Evolutionary conservation across 2,888 invertebrate species (phyloP).

Genomic region (Polydrusus cervinus): DNA sequence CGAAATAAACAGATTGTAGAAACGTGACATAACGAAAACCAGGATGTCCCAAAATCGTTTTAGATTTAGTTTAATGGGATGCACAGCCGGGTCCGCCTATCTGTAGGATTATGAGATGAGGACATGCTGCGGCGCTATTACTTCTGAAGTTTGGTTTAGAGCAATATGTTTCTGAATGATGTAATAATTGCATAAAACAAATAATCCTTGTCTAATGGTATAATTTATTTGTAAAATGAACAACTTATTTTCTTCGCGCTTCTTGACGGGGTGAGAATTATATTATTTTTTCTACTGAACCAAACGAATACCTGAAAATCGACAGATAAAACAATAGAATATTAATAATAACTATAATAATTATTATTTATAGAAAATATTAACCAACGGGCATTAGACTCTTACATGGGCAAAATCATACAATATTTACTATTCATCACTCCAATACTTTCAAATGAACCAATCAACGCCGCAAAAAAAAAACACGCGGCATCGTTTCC

Average conservation of each 20-base stretch:
- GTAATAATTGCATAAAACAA: neutral
- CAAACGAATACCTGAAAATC: too few relatives aligned
- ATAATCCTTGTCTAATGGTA: neutral
- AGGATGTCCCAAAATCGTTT: constrained; percentile 44
- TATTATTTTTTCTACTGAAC: too few relatives aligned
- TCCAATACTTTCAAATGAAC: too few relatives aligned
- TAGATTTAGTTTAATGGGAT: constrained; percentile 49
- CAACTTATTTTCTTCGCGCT: neutral
- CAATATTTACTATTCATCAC: too few relatives aligned
- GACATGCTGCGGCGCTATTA: constrained; percentile 25
- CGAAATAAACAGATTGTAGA: constrained; percentile 48
- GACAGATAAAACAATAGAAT: too few relatives aligned
- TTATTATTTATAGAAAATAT: too few relatives aligned
- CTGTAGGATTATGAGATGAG: constrained; percentile 35
- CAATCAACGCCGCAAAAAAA: too few relatives aligned
- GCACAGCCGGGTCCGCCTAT: constrained; percentile 24
- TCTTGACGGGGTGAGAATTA: too few relatives aligned
- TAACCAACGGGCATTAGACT: too few relatives aligned
- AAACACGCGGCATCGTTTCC: too few relatives aligned
- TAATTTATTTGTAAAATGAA: neutral
- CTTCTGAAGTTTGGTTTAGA: constrained; percentile 6
- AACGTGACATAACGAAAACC: constrained; percentile 46
- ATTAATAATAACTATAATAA: too few relatives aligned
- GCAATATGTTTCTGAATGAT: constrained; percentile 6
- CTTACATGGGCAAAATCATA: too few relatives aligned